Base-by-base conservation (phyloP, 1,140 invertebrate species). In the Cotesia glomerata region DNA sequence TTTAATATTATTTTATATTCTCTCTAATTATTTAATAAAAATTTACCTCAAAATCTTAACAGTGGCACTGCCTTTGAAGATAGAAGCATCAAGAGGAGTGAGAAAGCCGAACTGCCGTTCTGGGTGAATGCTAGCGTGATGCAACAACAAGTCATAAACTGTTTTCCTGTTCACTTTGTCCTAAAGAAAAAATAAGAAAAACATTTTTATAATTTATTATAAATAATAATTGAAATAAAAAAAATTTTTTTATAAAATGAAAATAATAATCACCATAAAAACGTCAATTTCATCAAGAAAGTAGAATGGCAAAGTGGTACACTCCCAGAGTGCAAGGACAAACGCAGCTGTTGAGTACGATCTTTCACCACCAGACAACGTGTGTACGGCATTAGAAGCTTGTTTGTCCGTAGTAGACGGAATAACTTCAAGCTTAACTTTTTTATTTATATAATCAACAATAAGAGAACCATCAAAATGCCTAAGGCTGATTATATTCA, bases 251-350 rank as follows among this genome's bases (percentile, higher is more conserved):
- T 16, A 69, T 45, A 56, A 18, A 77, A 45, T 35, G 71, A 71
- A 73, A 68, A 58, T 8, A 73, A 74, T 71, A 80, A 80, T 82
- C 78, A 93, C 97, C 94, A 99, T 98, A 83, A 97, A 99, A 0
- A 99, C 97, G 84, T 99, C 98, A 85, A 99, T 99, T 89, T 99
- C 98, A 84, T 99, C 98, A 56, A 99, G 88, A 81, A 98, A 97
- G 82, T 96, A 94, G 85, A 99, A 98, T 0, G 98, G 98, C 71
- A 95, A 91, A 74, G 94, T 91, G 78, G 95, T 93, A 65, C 92
- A 93, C 54, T 95, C 93, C 98, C 98, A 99, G 11, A 99, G 88
- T 3, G 97, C 91, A 78, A 99, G 91, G 71, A 99, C 92, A 80
- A 99, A 97, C 14, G 95, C 95, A 7, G 99, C 93, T 0, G 97